Percentiles rank a stretch among this genome's conserved stretches.
These are phyloP conservation scores for Lepidochitona cinerea DNA, from an alignment of 2,888 invertebrate genomes.

Conservation along the genomic window DNA sequence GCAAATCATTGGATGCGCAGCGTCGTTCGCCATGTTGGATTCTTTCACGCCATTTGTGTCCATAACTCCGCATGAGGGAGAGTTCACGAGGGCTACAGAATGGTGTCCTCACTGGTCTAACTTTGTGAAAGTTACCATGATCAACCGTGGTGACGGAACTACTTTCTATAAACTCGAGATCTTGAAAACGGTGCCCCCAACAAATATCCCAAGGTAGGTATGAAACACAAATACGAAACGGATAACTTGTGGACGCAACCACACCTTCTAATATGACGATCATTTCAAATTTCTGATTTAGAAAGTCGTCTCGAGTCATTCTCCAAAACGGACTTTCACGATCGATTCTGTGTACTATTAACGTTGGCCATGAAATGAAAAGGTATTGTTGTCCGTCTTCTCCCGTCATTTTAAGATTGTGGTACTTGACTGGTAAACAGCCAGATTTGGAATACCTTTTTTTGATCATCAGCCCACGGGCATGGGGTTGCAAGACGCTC, in stretches of 20 bases:
- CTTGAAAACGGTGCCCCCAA: slow-evolving; percentile 45
- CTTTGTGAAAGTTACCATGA: slow-evolving; percentile 33
- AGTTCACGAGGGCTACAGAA: slow-evolving; percentile 29
- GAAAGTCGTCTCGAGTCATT: slow-evolving; percentile 89
- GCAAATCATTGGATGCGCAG: too few relatives aligned
- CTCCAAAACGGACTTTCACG: slow-evolving; percentile 89
- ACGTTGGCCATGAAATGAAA: slow-evolving; percentile 98
- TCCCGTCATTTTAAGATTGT: slow-evolving; percentile 90
- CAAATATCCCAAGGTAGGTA: slow-evolving; percentile 47
- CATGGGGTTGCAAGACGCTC: slow-evolving; percentile 82
- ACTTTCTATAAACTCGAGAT: slow-evolving; percentile 9
- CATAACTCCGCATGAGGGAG: too few relatives aligned
- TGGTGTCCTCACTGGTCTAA: slow-evolving; percentile 28
- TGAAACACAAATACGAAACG: slow-evolving; percentile 47
- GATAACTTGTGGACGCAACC: slow-evolving; percentile 72
- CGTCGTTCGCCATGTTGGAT: too few relatives aligned
- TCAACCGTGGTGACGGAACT: slow-evolving; percentile 26
- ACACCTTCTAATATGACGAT: slow-evolving; percentile 92
- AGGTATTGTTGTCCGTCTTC: slow-evolving; percentile 92
- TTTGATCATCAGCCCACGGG: slow-evolving; percentile 92
- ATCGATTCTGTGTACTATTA: slow-evolving; percentile 93
- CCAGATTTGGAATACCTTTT: slow-evolving; percentile 91
- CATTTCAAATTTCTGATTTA: slow-evolving; percentile 91
- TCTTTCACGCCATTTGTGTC: too few relatives aligned
- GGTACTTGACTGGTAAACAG: slow-evolving; percentile 92